phyloP scores from a whole-genome alignment of 2,888 invertebrate species.

The Ophion obscuratus region DNA sequence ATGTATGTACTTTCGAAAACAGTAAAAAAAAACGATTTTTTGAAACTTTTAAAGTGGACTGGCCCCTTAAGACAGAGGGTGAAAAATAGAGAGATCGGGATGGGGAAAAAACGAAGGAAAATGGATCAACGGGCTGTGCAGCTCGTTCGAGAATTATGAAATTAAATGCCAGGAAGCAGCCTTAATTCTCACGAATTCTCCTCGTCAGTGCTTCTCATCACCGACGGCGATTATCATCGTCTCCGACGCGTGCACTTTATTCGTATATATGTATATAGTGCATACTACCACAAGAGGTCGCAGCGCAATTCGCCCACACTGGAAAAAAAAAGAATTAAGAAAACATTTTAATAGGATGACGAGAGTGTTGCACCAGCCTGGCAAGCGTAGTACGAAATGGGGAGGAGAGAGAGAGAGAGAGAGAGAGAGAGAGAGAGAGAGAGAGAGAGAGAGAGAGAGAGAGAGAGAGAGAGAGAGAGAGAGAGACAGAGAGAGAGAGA shows the following conservation, averaged over 20 bases:
- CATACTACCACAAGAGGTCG: background rate
- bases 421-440: no score
- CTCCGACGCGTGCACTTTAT: background rate
- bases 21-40: no score
- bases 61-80: no score
- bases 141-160: constrained; percentile 51
- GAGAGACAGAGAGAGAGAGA: background rate
- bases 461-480: background rate
- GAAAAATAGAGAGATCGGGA: background rate
- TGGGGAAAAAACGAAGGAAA: background rate
- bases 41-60: no score
- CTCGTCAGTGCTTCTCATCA: constrained; percentile 51
- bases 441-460: background rate
- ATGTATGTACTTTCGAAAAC: no score
- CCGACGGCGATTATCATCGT: constrained; percentile 1
- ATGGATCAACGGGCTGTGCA: constrained; percentile 8
- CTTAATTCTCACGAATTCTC: constrained; percentile 62
- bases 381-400: constrained; percentile 1
- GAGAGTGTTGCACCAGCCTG: constrained; percentile 37
- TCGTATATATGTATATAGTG: no score
- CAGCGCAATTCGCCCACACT: constrained; percentile 28
- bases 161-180: constrained; percentile 57
- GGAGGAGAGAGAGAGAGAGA: background rate
- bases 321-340: background rate
- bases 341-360: constrained; percentile 49